A percentile compares a stretch with the other conserved stretches of the same genome.
phyloP scores from a whole-genome alignment of 2,888 invertebrate species.

The Hetaerina titia region DNA sequence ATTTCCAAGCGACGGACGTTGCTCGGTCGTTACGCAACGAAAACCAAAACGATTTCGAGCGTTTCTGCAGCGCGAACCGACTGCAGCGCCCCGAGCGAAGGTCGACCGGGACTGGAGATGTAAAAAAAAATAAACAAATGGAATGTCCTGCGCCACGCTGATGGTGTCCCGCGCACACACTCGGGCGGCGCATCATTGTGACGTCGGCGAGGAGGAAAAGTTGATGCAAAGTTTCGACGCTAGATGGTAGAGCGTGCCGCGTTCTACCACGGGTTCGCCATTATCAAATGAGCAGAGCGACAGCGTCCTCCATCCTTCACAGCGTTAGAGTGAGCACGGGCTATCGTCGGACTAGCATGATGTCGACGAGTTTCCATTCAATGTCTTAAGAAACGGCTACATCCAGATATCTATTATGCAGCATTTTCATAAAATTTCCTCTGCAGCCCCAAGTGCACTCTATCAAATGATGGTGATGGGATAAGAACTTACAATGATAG shows the following conservation, averaged over 20 bases:
- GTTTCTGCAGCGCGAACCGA: background rate
- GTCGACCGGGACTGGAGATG: background rate
- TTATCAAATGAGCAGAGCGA: too few relatives aligned
- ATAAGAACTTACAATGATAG: too few relatives aligned
- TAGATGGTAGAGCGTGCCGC: background rate
- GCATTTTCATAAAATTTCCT: too few relatives aligned
- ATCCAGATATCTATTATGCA: too few relatives aligned
- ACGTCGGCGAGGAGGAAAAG: background rate
- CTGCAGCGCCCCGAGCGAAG: constrained; percentile 32
- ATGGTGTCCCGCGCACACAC: background rate
- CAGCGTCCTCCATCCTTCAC: too few relatives aligned
- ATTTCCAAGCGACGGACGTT: background rate
- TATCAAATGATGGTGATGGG: too few relatives aligned
- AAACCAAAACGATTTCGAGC: background rate
- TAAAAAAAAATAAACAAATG: background rate
- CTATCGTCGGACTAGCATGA: too few relatives aligned
- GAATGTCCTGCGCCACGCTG: background rate
- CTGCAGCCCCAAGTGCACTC: too few relatives aligned
- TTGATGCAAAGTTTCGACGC: background rate
- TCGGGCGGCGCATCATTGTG: background rate
- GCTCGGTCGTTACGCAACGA: background rate
- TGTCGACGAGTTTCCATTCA: too few relatives aligned
- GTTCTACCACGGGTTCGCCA: too few relatives aligned
- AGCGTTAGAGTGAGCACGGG: too few relatives aligned
- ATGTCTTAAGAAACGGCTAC: too few relatives aligned